phyloP scores from a whole-genome alignment of 2,888 invertebrate species.

The Dynastes maya region DNA sequence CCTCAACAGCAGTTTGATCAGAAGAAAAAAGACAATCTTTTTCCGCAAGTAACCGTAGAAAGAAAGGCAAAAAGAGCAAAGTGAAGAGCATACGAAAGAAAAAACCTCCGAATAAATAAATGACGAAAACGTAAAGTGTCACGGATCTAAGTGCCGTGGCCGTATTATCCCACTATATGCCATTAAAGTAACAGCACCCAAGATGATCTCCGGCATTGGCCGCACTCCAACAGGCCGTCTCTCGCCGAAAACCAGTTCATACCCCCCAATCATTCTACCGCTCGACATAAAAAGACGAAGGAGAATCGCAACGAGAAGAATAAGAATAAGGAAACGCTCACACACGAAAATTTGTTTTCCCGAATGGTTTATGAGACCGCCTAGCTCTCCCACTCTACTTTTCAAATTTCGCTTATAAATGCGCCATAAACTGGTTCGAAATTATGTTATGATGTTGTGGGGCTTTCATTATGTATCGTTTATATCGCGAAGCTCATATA shows the following conservation, averaged over 20 bases:
- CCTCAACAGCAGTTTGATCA: too few species aligned
- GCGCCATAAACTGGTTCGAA: conserved; percentile 34
- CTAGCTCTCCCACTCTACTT: conserved; percentile 44
- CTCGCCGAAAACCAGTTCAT: conserved; percentile 45
- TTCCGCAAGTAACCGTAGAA: not conserved
- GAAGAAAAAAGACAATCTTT: not conserved
- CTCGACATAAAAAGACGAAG: conserved; percentile 19
- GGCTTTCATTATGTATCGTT: conserved; percentile 40
- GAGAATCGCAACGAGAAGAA: conserved; percentile 18
- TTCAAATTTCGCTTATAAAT: conserved; percentile 50
- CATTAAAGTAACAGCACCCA: conserved; percentile 61
- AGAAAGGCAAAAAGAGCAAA: not conserved
- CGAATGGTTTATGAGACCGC: conserved; percentile 52
- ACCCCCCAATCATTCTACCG: conserved; percentile 14
- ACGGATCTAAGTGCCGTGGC: conserved; percentile 36
- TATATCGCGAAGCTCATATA: not conserved
- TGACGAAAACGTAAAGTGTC: conserved; percentile 44
- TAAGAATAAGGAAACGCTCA: conserved; percentile 15
- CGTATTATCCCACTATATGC: conserved; percentile 52
- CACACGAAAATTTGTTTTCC: conserved; percentile 52
- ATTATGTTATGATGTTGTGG: conserved; percentile 48
- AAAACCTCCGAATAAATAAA: conserved; percentile 37
- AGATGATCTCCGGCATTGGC: conserved; percentile 64
- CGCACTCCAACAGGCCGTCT: conserved; percentile 66
- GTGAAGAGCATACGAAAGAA: conserved; percentile 9